These are phyloP conservation scores for Procavia capensis DNA, from an alignment of 2,113 vertebrate genomes.

Conservation along the genomic window DNA sequence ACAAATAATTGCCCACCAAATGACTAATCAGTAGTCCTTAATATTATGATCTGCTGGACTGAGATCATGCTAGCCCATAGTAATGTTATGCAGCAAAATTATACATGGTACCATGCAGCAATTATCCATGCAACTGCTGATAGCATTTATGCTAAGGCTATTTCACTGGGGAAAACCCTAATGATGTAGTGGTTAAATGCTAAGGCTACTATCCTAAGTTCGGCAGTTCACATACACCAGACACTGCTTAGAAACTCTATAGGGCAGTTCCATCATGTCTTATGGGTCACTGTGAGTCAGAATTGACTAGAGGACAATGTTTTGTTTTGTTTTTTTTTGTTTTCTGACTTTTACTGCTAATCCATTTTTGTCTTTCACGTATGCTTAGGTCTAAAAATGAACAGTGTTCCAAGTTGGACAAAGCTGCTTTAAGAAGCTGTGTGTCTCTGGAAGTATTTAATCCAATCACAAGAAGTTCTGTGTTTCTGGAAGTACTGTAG, in stretches of 20 bases:
- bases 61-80: not conserved
- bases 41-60: not conserved
- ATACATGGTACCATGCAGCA: not conserved
- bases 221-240: too few relatives aligned
- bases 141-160: not conserved
- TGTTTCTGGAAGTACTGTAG: not conserved
- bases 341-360: not conserved
- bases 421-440: slow-evolving; percentile 16
- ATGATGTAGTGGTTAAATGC: too few relatives aligned
- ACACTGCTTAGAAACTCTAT: too few relatives aligned
- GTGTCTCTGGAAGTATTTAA: not conserved
- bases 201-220: too few relatives aligned
- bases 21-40: not conserved
- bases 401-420: not conserved
- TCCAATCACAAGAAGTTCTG: not conserved
- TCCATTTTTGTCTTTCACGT: not conserved
- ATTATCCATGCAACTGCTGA: not conserved
- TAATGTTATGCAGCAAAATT: not conserved
- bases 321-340: too few relatives aligned
- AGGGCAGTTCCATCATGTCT: too few relatives aligned
- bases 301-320: too few relatives aligned
- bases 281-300: too few relatives aligned
- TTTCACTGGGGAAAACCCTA: too few relatives aligned
- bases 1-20: not conserved
- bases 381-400: not conserved